Conservation (phyloP, 1,140 invertebrate species). For the Thrips palmi region DNA sequence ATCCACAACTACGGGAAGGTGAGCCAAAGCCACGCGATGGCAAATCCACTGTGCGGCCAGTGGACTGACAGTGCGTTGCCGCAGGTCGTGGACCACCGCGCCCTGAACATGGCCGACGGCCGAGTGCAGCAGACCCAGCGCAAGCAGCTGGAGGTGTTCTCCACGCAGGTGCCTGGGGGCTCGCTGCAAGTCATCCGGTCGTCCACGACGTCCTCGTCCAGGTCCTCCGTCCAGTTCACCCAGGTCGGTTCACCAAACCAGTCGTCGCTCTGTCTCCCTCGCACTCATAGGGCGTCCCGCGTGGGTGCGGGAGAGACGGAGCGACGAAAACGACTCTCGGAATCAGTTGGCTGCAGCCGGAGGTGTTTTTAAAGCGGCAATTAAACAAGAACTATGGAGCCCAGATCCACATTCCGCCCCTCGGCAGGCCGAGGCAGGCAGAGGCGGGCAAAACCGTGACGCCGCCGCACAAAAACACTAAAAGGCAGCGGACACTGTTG, state of each 20-base stretch:
- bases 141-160: constrained; percentile 25
- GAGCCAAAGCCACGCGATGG: constrained; percentile 10
- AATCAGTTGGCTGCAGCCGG: constrained; percentile 14
- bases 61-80: background rate
- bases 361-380: constrained; percentile 11
- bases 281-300: no score
- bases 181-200: constrained; percentile 24
- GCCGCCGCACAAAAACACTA: no score
- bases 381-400: background rate
- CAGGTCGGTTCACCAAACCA: no score
- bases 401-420: no score
- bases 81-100: constrained; percentile 31
- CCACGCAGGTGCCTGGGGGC: constrained; percentile 22
- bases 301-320: no score
- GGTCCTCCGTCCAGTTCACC: no score
- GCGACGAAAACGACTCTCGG: no score
- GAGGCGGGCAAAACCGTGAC: no score
- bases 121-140: constrained; percentile 20
- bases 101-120: constrained; percentile 25
- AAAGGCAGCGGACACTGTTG: no score
- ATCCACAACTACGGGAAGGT: constrained; percentile 33
- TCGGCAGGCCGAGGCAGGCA: no score
- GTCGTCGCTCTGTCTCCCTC: no score
- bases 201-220: constrained; percentile 19
- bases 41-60: background rate